Evolutionary conservation across 2,113 vertebrate genomes (phyloP).

Genomic region (Lepus americanus): DNA sequence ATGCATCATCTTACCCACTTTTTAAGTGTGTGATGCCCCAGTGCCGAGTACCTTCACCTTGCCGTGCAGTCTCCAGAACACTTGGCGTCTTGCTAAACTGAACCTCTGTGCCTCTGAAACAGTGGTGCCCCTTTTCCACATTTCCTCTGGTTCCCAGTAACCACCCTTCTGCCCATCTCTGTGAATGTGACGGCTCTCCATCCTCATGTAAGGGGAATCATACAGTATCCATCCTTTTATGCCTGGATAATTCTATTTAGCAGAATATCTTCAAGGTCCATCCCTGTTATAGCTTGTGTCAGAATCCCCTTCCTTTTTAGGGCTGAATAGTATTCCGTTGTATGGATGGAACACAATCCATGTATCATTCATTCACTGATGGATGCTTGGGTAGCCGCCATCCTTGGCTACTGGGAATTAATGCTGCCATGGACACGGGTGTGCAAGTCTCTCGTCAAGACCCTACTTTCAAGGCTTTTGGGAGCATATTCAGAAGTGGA

Average conservation of each 20-base stretch:
- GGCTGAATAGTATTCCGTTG: not conserved
- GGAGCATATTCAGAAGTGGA: not conserved
- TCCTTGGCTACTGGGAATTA: not conserved
- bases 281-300: too few species aligned
- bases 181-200: not conserved
- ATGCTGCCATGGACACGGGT: not conserved
- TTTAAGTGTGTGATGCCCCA: not conserved
- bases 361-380: too few species aligned
- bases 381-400: not conserved
- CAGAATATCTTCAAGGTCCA: not conserved
- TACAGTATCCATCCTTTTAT: not conserved
- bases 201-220: accelerated
- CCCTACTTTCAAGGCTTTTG: not conserved
- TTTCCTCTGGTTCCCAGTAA: not conserved
- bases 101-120: not conserved
- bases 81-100: not conserved
- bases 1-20: not conserved
- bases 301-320: not conserved
- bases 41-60: not conserved
- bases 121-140: not conserved
- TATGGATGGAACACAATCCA: not conserved
- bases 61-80: not conserved
- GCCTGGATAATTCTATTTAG: not conserved
- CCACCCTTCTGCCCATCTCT: not conserved
- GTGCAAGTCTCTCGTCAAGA: not conserved